These are phyloP conservation scores for Lepetodrilus schrolli DNA, from an alignment of 2,888 invertebrate genomes.

Conservation along the genomic window DNA sequence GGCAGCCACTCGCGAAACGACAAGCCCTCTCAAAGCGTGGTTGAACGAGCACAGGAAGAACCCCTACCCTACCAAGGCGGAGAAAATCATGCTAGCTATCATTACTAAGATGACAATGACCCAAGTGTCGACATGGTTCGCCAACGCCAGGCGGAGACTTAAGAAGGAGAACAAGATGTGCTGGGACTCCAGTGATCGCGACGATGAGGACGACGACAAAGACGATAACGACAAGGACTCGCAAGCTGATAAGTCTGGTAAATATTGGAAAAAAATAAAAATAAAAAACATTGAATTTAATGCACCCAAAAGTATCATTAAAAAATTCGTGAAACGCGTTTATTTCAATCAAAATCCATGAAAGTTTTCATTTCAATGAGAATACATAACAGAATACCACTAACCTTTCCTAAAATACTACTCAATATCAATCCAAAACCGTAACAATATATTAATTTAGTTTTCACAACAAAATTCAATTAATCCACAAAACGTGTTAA, in stretches of 20 bases:
- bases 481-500: no score
- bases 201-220: conserved; percentile 62
- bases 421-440: no score
- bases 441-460: no score
- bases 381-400: no score
- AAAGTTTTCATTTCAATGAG: no score
- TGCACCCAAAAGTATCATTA: no score
- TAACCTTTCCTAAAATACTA: no score
- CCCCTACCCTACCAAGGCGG: conserved; percentile 96
- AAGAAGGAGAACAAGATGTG: conserved; percentile 98
- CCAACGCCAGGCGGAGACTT: conserved; percentile 91
- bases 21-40: conserved; percentile 97
- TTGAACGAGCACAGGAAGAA: conserved; percentile 96
- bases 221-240: conserved; percentile 52
- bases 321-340: no score
- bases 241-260: conserved; percentile 37
- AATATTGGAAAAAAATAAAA: no score
- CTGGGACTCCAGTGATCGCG: conserved; percentile 79
- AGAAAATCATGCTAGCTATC: conserved; percentile 96
- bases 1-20: conserved; percentile 97
- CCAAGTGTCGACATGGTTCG: conserved; percentile 94
- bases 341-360: no score
- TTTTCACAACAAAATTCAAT: no score
- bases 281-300: no score
- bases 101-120: conserved; percentile 96